phyloP scores from a whole-genome alignment of 30 jellyfish, hydroid and myxozoan genomes.

The Hydra vulgaris region DNA sequence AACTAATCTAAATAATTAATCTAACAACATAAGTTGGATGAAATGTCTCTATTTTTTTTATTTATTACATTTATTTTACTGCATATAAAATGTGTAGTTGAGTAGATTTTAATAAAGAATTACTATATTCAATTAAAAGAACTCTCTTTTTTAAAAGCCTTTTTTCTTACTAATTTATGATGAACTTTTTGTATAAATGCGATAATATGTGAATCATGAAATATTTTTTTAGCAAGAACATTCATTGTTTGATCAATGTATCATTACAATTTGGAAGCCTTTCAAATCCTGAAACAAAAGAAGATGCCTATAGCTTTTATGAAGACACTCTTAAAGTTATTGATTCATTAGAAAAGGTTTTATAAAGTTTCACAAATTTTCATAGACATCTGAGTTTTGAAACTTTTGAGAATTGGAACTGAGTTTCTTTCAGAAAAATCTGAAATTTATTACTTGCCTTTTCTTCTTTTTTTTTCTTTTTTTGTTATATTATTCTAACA shows the following conservation, averaged over 20 bases:
- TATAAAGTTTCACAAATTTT: too few relatives aligned
- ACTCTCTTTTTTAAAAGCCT: not conserved
- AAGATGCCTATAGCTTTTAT: constrained; percentile 59
- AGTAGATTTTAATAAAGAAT: too few relatives aligned
- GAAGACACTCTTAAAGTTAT: constrained; percentile 42
- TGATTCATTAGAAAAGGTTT: constrained; percentile 47
- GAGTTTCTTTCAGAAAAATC: not conserved
- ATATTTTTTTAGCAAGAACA: constrained; percentile 37
- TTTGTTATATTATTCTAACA: not conserved
- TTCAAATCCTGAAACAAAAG: constrained; percentile 61
- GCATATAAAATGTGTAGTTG: too few relatives aligned
- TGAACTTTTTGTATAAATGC: too few relatives aligned
- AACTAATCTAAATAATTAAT: too few relatives aligned
- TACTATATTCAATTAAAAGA: too few relatives aligned
- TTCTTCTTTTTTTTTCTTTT: not conserved
- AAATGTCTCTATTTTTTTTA: too few relatives aligned
- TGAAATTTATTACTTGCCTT: not conserved
- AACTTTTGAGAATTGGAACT: too few relatives aligned
- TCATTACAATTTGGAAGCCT: constrained; percentile 54
- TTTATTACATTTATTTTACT: too few relatives aligned
- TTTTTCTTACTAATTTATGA: too few relatives aligned
- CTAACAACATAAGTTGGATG: too few relatives aligned
- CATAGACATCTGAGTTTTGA: too few relatives aligned
- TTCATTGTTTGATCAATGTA: constrained; percentile 53
- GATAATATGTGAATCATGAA: not conserved